A percentile compares a stretch with the other conserved stretches of the same genome.
Conservation (phyloP, 2,888 invertebrate genomes). For the Eilema griseolum region DNA sequence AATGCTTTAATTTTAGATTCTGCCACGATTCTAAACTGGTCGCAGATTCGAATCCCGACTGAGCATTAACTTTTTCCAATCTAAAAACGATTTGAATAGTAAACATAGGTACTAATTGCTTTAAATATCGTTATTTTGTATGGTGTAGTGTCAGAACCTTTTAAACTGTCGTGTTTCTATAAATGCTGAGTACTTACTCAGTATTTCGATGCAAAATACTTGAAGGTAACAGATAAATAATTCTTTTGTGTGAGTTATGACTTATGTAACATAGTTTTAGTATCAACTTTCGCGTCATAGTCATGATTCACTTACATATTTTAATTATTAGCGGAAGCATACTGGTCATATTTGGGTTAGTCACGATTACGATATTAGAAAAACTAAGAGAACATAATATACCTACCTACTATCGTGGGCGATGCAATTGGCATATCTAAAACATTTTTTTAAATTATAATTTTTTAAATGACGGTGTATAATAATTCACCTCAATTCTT, state of each 20-base stretch:
- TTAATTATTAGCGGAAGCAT: not conserved
- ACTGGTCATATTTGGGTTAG: not conserved
- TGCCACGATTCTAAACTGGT: too few relatives aligned
- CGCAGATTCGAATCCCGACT: too few relatives aligned
- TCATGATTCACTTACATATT: not conserved
- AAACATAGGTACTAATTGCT: too few relatives aligned
- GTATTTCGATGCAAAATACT: not conserved
- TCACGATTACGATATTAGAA: not conserved
- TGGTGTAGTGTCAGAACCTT: not conserved
- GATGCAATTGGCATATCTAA: not conserved
- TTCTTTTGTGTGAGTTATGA: too few relatives aligned
- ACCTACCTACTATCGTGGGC: not conserved
- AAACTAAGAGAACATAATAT: not conserved
- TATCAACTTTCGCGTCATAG: not conserved
- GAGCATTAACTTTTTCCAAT: too few relatives aligned
- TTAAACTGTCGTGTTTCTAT: not conserved
- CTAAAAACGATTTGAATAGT: too few relatives aligned
- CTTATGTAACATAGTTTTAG: not conserved
- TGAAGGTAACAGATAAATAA: too few relatives aligned
- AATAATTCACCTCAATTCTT: too few relatives aligned
- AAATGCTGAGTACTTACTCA: too few relatives aligned
- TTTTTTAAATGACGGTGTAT: too few relatives aligned
- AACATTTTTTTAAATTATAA: too few relatives aligned
- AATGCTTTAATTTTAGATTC: not conserved
- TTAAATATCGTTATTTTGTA: too few relatives aligned